Conservation (phyloP, 2,113 vertebrate species). For the Prunella himalayana region DNA sequence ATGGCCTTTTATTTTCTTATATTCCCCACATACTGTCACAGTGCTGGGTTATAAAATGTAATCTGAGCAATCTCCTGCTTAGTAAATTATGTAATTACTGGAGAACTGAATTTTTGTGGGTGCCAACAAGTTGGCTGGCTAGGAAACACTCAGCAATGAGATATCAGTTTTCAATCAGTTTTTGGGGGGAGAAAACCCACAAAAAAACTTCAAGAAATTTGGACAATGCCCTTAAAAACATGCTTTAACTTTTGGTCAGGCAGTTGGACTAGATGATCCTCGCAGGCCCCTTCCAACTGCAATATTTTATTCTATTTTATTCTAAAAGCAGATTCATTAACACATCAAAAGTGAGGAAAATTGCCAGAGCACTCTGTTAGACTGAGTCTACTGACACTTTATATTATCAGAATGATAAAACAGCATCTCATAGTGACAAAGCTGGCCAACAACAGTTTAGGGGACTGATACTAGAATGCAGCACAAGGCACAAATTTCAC, state of each 20-base stretch:
- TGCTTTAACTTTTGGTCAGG: background rate
- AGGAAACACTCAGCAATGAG: background rate
- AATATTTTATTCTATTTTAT: background rate
- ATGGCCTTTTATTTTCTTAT: background rate
- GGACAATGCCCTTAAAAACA: background rate
- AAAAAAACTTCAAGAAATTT: background rate
- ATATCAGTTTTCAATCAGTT: background rate
- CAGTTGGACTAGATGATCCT: background rate
- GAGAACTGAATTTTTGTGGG: background rate
- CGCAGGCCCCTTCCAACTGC: background rate
- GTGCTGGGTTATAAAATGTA: background rate
- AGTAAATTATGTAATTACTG: background rate
- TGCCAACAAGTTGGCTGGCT: background rate
- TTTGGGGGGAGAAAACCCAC: fast-evolving
- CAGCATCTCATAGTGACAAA: background rate
- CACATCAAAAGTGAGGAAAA: background rate
- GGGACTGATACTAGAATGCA: background rate
- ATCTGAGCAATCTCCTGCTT: background rate
- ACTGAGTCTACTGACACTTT: background rate
- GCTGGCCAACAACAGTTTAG: background rate
- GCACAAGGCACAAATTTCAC: background rate
- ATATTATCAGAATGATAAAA: background rate
- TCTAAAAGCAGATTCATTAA: background rate
- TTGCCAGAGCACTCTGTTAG: background rate
- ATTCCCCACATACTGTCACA: background rate